Evolutionary conservation across 2,888 invertebrate species (phyloP), one percentile per base, ranked within the genome.

Genomic region (Cephus pygmeus): DNA sequence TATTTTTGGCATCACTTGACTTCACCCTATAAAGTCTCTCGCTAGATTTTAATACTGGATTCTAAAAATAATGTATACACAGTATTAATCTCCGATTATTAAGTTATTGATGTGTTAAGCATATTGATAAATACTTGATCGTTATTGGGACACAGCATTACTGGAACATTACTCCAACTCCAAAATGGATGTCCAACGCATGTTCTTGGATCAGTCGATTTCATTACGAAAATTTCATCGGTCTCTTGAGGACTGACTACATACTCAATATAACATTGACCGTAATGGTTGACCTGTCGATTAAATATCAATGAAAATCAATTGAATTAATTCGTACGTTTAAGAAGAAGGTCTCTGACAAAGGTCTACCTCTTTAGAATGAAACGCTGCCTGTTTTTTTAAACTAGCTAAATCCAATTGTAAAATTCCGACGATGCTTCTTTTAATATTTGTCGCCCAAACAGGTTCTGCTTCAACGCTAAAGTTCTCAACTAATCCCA

Each of bases 401-500:
- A 91, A 82, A 77, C 78, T 83, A 12, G 77, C 73, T n/a, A 90
- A 83, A 82, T 94, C 94, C 40, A 95, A 89, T 85, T 95, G 95
- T 40, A 95, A 92, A 81, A 94, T 94, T 30, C 94, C 93, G 1
- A 95, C 94, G 73, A 95, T 92, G 1, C 94, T 95, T 75, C 95
- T 91, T 87, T 95, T 95, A 77, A 95, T 92, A 86, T 95, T 95
- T 34, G 93, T 93, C 0, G 94, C 93, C 95, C 95, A 95, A 1
- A 92, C 91, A 0, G 94, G 93, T 84, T 95, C 95, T 36, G 79
- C 76, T 81, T 87, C 88, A 12, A 86, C 83, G 73, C 88, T 91
- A 34, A 91, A 88, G 84, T 90, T 91, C 81, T 88, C 84, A 11
- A 89, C 80, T 12, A 88, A 84, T 4, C 91, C 91, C 78, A 83